These are phyloP conservation scores for Chelonia mydas DNA, from an alignment of 2,797 vertebrate genomes.

Conservation along the genomic window DNA sequence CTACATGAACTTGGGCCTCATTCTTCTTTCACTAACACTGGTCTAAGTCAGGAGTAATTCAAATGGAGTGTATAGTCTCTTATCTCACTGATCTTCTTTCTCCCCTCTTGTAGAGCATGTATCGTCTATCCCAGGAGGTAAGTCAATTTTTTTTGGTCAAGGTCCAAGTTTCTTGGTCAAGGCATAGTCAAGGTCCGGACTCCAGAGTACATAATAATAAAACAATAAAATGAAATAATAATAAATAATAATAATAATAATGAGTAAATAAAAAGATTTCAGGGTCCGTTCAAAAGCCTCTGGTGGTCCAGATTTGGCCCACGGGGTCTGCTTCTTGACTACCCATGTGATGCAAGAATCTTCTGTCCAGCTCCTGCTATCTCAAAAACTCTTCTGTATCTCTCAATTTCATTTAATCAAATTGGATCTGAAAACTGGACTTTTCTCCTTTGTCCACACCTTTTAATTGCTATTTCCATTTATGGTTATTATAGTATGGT, in stretches of 20 bases:
- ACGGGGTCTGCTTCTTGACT: not conserved
- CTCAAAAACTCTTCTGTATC: not conserved
- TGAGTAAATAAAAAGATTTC: too few relatives aligned
- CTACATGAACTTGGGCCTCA: not conserved
- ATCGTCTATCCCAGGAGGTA: too few relatives aligned
- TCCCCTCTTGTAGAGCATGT: accelerated
- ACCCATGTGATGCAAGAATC: not conserved
- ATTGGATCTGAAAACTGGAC: accelerated
- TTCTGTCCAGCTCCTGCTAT: not conserved
- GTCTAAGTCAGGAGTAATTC: not conserved
- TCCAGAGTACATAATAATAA: too few relatives aligned
- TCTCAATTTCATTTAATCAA: not conserved
- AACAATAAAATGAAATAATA: too few relatives aligned
- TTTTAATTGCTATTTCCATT: not conserved
- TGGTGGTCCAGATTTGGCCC: too few relatives aligned
- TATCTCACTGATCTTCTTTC: not conserved
- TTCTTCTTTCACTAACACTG: not conserved
- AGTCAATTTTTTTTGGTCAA: too few relatives aligned
- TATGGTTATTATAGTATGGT: too few relatives aligned
- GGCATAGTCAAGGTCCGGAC: too few relatives aligned
- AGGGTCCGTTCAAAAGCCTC: too few relatives aligned
- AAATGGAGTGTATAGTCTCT: not conserved
- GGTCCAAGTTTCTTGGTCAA: too few relatives aligned
- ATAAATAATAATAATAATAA: too few relatives aligned
- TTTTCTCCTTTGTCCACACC: not conserved